Conservation (phyloP, 2,797 vertebrate genomes). For the Heterohyrax brucei region DNA sequence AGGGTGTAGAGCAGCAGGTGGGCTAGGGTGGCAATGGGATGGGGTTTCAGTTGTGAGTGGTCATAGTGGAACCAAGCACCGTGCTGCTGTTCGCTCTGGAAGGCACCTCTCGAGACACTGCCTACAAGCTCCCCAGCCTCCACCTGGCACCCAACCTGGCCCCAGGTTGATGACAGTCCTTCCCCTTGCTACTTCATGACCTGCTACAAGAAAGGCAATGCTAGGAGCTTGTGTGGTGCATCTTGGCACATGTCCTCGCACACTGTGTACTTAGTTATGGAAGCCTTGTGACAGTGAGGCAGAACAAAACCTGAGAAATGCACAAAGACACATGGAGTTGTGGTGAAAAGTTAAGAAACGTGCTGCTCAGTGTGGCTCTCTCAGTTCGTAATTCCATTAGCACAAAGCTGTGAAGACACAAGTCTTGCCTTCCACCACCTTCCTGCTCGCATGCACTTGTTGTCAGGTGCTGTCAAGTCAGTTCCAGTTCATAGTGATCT, state of each 20-base stretch:
- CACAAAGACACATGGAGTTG: not conserved
- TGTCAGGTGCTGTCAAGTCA: too few species aligned
- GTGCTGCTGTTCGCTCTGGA: not conserved
- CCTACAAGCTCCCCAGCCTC: not conserved
- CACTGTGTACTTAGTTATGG: not conserved
- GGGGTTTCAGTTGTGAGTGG: not conserved
- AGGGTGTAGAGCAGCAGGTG: not conserved
- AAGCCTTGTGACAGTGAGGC: not conserved
- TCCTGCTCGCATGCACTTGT: not conserved
- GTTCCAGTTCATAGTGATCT: too few species aligned
- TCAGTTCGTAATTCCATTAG: not conserved
- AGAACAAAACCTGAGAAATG: not conserved
- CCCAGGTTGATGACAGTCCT: not conserved
- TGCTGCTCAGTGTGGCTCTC: not conserved
- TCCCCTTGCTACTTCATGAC: not conserved
- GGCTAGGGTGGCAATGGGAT: accelerated
- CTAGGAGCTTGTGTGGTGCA: not conserved
- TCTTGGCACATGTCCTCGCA: too few species aligned
- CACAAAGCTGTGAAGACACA: not conserved
- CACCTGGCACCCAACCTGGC: too few species aligned
- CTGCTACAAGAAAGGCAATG: too few species aligned
- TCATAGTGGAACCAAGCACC: not conserved
- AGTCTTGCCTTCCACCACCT: not conserved
- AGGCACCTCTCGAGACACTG: not conserved
- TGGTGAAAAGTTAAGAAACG: not conserved